phyloP scores from a whole-genome alignment of 23 tunicate genomes.

The Ascidia mentula region DNA sequence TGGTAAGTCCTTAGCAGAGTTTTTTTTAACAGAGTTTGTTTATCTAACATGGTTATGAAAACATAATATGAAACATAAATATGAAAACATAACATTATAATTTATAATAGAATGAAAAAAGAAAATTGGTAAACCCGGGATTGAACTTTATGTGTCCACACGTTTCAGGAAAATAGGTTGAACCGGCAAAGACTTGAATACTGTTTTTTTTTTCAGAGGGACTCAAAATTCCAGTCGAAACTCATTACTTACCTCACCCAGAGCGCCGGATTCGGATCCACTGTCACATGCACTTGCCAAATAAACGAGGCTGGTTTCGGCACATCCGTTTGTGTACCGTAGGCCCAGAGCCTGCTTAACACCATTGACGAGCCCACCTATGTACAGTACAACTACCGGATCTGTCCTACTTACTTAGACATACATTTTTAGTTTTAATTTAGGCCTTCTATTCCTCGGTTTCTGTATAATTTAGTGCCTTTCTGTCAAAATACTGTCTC shows the following conservation, averaged over 20 bases:
- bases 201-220: background rate
- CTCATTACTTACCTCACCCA: conserved; percentile 11
- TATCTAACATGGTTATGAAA: no score
- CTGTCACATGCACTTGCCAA: conserved; percentile 28
- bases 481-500: background rate
- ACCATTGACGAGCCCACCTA: background rate
- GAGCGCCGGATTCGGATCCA: background rate
- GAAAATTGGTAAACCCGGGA: no score
- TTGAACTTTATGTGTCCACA: background rate
- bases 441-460: background rate
- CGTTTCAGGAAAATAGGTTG: no score
- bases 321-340: conserved; percentile 29
- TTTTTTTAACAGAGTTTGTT: no score
- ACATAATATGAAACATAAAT: no score
- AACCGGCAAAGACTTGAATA: no score
- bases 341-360: background rate
- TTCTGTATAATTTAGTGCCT: conserved; percentile 3
- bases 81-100: no score
- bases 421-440: conserved; percentile 6
- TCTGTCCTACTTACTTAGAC: background rate
- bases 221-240: background rate
- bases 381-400: conserved; percentile 7
- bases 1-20: conserved; percentile 35
- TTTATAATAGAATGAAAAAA: no score
- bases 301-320: conserved; percentile 44